Conservation (phyloP, 2,888 invertebrate species). For the Perdita meconis region DNA sequence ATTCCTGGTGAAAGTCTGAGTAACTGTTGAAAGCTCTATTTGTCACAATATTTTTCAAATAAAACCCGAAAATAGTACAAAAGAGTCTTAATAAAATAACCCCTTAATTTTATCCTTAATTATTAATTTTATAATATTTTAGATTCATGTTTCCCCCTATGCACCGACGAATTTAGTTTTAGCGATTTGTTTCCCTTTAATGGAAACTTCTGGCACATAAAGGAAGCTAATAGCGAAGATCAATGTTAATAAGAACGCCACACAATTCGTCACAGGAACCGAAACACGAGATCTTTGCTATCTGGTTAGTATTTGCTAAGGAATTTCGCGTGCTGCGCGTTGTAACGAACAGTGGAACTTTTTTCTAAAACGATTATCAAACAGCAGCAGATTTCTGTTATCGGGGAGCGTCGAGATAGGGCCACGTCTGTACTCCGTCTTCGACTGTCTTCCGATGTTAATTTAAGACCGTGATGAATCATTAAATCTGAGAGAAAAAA, state of each 20-base stretch:
- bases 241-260: slow-evolving; percentile 25
- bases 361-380: slow-evolving; percentile 24
- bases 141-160: too few relatives aligned
- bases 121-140: too few relatives aligned
- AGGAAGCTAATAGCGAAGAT: background rate
- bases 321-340: slow-evolving; percentile 38
- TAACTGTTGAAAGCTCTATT: too few relatives aligned
- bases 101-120: too few relatives aligned
- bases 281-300: slow-evolving; percentile 29
- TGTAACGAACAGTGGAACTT: slow-evolving; percentile 48
- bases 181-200: background rate
- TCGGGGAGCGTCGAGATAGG: background rate
- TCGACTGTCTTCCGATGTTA: background rate
- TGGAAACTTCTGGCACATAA: background rate
- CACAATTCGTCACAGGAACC: slow-evolving; percentile 9
- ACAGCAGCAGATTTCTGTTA: background rate
- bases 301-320: slow-evolving; percentile 34
- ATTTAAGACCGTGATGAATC: background rate
- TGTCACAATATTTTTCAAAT: too few relatives aligned
- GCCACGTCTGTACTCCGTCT: background rate
- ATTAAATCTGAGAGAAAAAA: slow-evolving; percentile 1
- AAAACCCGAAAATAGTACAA: too few relatives aligned
- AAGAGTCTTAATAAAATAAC: too few relatives aligned
- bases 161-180: background rate
- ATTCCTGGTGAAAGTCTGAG: too few relatives aligned